Evolutionary conservation across 2,888 invertebrate genomes (phyloP).

Genomic region (Oscheius sp.): DNA sequence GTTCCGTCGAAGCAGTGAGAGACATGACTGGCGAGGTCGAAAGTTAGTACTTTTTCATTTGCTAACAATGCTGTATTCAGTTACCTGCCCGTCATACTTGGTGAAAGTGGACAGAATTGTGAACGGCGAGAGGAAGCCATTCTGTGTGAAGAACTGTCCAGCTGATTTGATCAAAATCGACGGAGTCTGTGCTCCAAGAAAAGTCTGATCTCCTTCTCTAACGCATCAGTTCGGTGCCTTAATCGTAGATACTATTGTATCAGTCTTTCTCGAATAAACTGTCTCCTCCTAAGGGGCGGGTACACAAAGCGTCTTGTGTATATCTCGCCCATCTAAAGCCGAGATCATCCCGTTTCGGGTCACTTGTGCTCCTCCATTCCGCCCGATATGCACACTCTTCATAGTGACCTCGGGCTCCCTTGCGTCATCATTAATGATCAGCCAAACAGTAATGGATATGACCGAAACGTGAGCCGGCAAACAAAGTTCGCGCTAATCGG

Average conservation of each 20-base stretch:
- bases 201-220: constrained; percentile 5
- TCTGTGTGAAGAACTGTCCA: constrained; percentile 41
- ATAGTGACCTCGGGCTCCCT: constrained; percentile 13
- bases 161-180: constrained; percentile 36
- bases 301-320: no score
- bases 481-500: constrained; percentile 34
- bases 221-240: constrained; percentile 10
- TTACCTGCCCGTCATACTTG: constrained; percentile 53
- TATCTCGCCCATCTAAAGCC: constrained; percentile 21
- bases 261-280: constrained; percentile 11
- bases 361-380: constrained; percentile 8
- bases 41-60: background rate
- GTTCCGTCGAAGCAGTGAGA: constrained; percentile 46
- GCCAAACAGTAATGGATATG: constrained; percentile 35
- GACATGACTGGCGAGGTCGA: constrained; percentile 10
- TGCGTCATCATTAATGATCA: constrained; percentile 34
- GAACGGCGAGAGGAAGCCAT: constrained; percentile 43
- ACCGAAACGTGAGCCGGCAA: constrained; percentile 7
- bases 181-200: constrained; percentile 44
- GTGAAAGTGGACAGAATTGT: constrained; percentile 47
- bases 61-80: constrained; percentile 14
- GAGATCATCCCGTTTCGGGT: constrained; percentile 33
- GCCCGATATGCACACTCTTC: background rate
- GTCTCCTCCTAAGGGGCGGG: no score
- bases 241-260: constrained; percentile 39